Conservation (phyloP, 2,888 invertebrate species). For the Dasypolia templi region DNA sequence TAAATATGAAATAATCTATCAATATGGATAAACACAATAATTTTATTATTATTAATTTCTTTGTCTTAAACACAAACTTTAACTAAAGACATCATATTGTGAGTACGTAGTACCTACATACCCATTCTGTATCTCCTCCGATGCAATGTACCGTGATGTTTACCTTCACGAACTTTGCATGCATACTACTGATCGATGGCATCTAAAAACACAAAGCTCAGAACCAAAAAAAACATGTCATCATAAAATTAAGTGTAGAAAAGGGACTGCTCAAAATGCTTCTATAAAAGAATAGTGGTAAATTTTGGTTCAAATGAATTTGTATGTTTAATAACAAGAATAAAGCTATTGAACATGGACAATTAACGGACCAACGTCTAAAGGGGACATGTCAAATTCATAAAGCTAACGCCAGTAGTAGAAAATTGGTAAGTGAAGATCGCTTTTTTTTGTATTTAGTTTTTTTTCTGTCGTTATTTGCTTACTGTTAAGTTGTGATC, state of each 20-base stretch:
- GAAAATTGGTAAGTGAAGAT: not conserved
- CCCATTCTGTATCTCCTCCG: not conserved
- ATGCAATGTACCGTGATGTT: conserved; percentile 26
- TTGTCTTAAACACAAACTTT: not conserved
- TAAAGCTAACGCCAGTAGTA: not conserved
- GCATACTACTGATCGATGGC: conserved; percentile 50
- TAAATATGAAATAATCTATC: not conserved
- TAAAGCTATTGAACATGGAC: not conserved
- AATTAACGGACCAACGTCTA: not conserved
- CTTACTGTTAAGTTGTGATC: not conserved
- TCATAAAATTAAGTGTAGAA: conserved; percentile 4
- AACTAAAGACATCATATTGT: not conserved
- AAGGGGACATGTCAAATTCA: not conserved
- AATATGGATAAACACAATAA: not conserved
- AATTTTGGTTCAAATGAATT: no score
- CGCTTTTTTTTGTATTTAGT: not conserved
- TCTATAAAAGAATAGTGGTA: not conserved
- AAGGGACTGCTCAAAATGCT: no score
- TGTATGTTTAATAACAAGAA: not conserved
- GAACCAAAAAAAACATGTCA: conserved; percentile 2
- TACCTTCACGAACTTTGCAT: conserved; percentile 24
- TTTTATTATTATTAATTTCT: not conserved
- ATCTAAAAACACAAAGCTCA: conserved; percentile 54
- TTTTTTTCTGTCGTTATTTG: not conserved
- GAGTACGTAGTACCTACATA: not conserved